phyloP scores from a whole-genome alignment of 2,888 invertebrate species.

The Orthosia incerta region DNA sequence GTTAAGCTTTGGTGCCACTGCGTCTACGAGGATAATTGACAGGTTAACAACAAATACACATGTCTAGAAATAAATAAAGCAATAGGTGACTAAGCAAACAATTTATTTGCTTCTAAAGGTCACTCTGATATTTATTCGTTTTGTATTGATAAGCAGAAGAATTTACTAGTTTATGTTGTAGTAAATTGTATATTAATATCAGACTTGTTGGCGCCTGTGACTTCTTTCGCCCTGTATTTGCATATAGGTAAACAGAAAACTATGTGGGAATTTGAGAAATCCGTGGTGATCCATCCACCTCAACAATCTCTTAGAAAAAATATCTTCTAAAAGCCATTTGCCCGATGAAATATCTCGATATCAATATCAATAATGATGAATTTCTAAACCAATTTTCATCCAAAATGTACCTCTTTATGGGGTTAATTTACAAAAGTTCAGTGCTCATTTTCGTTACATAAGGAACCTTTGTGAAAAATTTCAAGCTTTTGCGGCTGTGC shows the following conservation, averaged over 20 bases:
- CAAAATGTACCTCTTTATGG: too few species aligned
- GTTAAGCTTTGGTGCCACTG: background rate
- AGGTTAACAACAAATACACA: background rate
- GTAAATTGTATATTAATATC: background rate
- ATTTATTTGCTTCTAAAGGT: conserved; percentile 40
- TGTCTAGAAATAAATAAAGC: conserved; percentile 16
- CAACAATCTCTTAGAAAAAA: background rate
- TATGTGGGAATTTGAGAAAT: too few species aligned
- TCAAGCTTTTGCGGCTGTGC: too few species aligned
- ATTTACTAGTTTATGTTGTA: conserved; percentile 29
- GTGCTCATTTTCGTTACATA: too few species aligned
- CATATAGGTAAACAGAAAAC: too few species aligned
- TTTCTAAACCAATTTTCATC: too few species aligned
- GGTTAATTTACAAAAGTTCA: too few species aligned
- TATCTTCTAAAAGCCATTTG: background rate
- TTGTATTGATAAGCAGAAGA: conserved; percentile 16
- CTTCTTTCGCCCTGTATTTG: too few species aligned
- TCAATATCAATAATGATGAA: too few species aligned
- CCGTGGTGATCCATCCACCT: background rate
- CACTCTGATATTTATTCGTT: conserved; percentile 32
- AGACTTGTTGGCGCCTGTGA: background rate
- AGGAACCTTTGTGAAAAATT: too few species aligned
- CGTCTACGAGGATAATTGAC: background rate
- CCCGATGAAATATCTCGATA: too few species aligned
- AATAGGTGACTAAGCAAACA: conserved; percentile 19